Evolutionary conservation across 2,797 vertebrate genomes (phyloP).

Genomic region (Pseudopleuronectes americanus): DNA sequence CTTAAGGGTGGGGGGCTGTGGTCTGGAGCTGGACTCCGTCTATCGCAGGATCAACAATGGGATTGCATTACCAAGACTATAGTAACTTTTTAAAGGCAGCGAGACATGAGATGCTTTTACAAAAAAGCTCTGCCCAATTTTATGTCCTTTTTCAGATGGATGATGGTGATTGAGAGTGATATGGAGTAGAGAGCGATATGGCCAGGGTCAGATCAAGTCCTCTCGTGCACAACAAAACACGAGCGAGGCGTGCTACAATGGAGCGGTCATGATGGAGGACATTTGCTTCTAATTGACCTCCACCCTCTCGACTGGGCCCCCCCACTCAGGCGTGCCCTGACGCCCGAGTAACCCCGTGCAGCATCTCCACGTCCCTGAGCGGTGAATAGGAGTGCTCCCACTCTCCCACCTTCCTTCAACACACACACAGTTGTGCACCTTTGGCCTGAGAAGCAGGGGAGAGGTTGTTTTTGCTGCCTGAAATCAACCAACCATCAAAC

Average conservation of each 20-base stretch:
- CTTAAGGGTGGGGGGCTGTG: not conserved
- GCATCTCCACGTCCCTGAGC: conserved; percentile 60
- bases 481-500: conserved; percentile 80
- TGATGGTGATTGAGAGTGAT: conserved; percentile 71
- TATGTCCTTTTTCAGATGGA: conserved; percentile 37
- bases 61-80: conserved; percentile 56
- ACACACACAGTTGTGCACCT: conserved; percentile 61
- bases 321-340: conserved; percentile 54
- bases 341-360: conserved; percentile 57
- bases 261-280: conserved; percentile 64
- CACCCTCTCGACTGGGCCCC: conserved; percentile 52
- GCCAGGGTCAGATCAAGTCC: conserved; percentile 64
- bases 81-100: conserved; percentile 36
- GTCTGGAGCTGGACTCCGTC: conserved; percentile 10
- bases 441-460: conserved; percentile 62
- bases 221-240: conserved; percentile 57
- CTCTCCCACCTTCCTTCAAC: conserved; percentile 47
- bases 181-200: conserved; percentile 46
- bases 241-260: conserved; percentile 46
- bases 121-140: conserved; percentile 48
- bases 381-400: conserved; percentile 35
- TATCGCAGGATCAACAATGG: conserved; percentile 56
- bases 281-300: conserved; percentile 79
- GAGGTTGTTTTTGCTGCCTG: conserved; percentile 71
- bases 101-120: conserved; percentile 37